Conservation (phyloP, 2,888 invertebrate genomes). For the Phytoseiulus persimilis region DNA sequence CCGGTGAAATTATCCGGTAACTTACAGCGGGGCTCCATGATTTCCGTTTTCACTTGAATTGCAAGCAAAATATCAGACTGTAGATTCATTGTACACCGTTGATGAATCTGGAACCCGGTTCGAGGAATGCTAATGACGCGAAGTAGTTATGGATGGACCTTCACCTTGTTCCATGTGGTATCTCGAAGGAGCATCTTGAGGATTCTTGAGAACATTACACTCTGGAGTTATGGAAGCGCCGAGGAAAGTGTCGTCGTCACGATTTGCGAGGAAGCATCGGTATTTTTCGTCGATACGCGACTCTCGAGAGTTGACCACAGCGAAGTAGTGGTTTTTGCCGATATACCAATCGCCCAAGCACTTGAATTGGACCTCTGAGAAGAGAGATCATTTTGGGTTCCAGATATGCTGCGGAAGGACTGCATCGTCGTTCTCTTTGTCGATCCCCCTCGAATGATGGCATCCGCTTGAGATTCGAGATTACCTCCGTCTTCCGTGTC, state of each 20-base stretch:
- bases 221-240: slow-evolving; percentile 88
- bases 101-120: too few relatives aligned
- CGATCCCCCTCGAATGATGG: too few relatives aligned
- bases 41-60: slow-evolving; percentile 63
- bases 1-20: slow-evolving; percentile 88
- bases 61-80: slow-evolving; percentile 27
- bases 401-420: too few relatives aligned
- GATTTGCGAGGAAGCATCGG: slow-evolving; percentile 83
- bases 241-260: slow-evolving; percentile 82
- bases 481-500: slow-evolving; percentile 74
- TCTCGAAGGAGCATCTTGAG: slow-evolving; percentile 84
- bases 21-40: slow-evolving; percentile 80
- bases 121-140: too few relatives aligned
- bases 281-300: slow-evolving; percentile 89
- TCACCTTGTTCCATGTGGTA: slow-evolving; percentile 71
- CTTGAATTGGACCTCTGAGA: slow-evolving; percentile 71
- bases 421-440: too few relatives aligned
- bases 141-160: too few relatives aligned
- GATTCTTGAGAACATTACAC: slow-evolving; percentile 81
- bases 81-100: too few relatives aligned
- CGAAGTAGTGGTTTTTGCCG: slow-evolving; percentile 90
- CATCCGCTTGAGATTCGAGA: slow-evolving; percentile 42
- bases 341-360: slow-evolving; percentile 92
- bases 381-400: neutral
- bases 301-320: slow-evolving; percentile 91